Base-by-base conservation (phyloP, 1,140 invertebrate genomes). In the Drosophila nigrodunni region DNA sequence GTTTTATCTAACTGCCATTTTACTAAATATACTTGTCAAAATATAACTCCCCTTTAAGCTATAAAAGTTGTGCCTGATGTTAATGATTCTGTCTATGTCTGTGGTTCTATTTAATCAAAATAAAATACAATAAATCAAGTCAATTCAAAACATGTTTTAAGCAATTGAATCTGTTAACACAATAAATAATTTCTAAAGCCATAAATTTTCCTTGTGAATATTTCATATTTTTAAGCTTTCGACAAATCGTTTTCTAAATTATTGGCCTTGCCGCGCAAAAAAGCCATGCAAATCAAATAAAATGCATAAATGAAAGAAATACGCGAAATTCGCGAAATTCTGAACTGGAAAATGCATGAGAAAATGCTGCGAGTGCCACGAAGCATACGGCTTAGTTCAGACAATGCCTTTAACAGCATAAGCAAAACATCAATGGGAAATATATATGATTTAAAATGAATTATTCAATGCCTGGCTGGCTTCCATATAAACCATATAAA, bases 391-490 rank as follows among this genome's bases (percentile, higher is more conserved):
- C 69, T 66, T 61, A 66, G 55, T 49, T 15, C 69, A 21, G 55
- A 55, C 35, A 64, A 61, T 72, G 54, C 60, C 54, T 64, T 54
- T 52, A 62, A 59, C 67, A 54, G 25, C 73, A 71, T 76, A 72
- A 72, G 60, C 69, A 73, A 76, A 72, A 72, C 61, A 60, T 72
- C 74, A 76, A 60, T 76, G 52, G 44, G 61, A 60, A 30, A 65
- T 60, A 72, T 71, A 55, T 76, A 76, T 76, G 65, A 62, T 76
- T 66, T 72, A 47, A 46, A 55, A 76, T 76, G 54, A 76, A 76
- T 76, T 66, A 76, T 76, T 76, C 74, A 76, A 76, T 76, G 60
- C 3, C 68, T 34, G 13, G 37, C 57, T 62, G 58, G 58, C 47
- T 41, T 41, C n/a, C 46, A 37, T 39, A 50, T 10, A 58, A 72